Evolutionary conservation across 1,140 invertebrate species (phyloP).

Genomic region (Amyelois transitella): DNA sequence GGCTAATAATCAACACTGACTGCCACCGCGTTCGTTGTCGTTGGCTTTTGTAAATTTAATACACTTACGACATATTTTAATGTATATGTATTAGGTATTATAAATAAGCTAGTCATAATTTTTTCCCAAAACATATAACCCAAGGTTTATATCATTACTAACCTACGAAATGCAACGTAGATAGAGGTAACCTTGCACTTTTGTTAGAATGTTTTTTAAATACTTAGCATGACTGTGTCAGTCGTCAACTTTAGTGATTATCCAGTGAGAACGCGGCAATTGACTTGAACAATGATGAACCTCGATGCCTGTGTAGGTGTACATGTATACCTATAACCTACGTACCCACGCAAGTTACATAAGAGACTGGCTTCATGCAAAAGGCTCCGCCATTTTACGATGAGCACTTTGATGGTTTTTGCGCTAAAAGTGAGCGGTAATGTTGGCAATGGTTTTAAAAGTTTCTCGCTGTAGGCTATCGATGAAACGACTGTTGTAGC

Average conservation of each 20-base stretch:
- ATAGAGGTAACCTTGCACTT: conserved; percentile 34
- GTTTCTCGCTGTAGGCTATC: conserved; percentile 8
- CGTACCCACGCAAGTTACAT: conserved; percentile 29
- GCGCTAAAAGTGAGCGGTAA: conserved; percentile 43
- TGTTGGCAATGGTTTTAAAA: conserved; percentile 20
- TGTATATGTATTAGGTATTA: too few species aligned
- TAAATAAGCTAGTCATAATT: too few species aligned
- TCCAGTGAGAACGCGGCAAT: conserved; percentile 48
- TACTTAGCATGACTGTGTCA: conserved; percentile 27
- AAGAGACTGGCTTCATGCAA: conserved; percentile 31
- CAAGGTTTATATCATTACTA: background rate
- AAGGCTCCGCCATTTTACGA: conserved; percentile 52
- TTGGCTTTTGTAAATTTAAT: too few species aligned
- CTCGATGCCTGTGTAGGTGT: conserved; percentile 24
- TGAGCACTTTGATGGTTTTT: conserved; percentile 43
- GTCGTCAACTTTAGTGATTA: conserved; percentile 31
- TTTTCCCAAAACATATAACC: background rate
- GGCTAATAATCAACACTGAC: conserved; percentile 1
- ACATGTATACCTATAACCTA: conserved; percentile 13
- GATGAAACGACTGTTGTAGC: background rate
- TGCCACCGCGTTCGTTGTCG: too few species aligned
- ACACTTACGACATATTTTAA: too few species aligned
- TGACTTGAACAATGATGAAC: conserved; percentile 47
- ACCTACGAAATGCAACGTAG: conserved; percentile 2
- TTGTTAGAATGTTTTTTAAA: conserved; percentile 39